These are phyloP conservation scores for Mesorhabditis sp. DNA, from an alignment of 2,888 invertebrate species.

Conservation along the genomic window DNA sequence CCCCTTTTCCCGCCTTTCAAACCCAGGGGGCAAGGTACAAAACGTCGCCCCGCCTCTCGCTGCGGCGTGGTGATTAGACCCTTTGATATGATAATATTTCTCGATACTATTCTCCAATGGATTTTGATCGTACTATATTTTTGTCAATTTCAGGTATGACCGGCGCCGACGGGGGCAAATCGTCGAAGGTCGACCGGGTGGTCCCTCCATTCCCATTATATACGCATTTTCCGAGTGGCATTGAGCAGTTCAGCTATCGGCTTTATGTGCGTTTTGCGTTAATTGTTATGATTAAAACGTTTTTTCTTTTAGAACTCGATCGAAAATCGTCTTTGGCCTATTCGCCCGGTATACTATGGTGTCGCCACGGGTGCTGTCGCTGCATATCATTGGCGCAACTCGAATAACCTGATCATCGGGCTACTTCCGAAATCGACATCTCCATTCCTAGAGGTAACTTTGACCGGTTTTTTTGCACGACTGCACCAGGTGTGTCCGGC, in stretches of 20 bases:
- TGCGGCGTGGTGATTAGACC: too few species aligned
- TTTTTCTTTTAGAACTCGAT: slow-evolving; percentile 26
- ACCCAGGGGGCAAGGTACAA: too few species aligned
- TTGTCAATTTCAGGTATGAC: too few species aligned
- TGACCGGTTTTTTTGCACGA: too few species aligned
- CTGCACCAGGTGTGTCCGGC: too few species aligned
- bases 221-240: background rate
- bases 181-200: background rate
- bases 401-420: background rate
- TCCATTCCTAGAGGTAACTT: background rate
- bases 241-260: slow-evolving; percentile 1
- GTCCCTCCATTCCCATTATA: background rate
- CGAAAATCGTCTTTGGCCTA: slow-evolving; percentile 37
- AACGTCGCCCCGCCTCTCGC: too few species aligned
- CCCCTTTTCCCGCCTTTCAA: too few species aligned
- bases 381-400: slow-evolving; percentile 18
- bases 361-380: slow-evolving; percentile 21
- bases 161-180: too few species aligned
- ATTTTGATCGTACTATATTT: too few species aligned
- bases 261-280: background rate
- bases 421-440: background rate
- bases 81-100: too few species aligned
- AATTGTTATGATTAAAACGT: background rate
- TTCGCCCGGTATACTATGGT: slow-evolving; percentile 24
- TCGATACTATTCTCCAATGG: too few species aligned